These are phyloP conservation scores for Rhorus exstirpatorius DNA, from an alignment of 2,888 invertebrate species.

Conservation along the genomic window DNA sequence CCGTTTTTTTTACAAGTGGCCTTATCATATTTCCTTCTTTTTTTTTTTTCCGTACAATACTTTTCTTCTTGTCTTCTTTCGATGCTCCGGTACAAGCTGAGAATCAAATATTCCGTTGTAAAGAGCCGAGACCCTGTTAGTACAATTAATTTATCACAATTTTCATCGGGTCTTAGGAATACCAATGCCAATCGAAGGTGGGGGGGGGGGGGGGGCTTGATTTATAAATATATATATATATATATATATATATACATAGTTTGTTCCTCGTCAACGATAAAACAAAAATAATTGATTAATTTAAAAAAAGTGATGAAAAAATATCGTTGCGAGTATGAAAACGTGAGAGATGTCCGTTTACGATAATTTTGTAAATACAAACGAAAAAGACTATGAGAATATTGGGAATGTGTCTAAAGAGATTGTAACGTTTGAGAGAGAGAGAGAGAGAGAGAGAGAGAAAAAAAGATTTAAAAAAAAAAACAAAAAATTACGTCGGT, in stretches of 20 bases:
- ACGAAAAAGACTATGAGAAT: constrained; percentile 49
- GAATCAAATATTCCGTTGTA: constrained; percentile 22
- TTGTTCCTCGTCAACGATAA: constrained; percentile 27
- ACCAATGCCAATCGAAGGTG: constrained; percentile 5
- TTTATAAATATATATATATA: constrained; percentile 1
- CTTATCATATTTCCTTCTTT: constrained; percentile 15
- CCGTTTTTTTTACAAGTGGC: background rate
- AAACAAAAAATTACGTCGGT: background rate
- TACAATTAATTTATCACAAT: constrained; percentile 57
- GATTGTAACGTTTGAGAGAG: constrained; percentile 42
- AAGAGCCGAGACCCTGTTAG: background rate
- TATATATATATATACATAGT: too few species aligned
- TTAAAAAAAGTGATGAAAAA: background rate
- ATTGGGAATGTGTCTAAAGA: constrained; percentile 33
- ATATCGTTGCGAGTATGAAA: constrained; percentile 20
- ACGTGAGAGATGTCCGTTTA: constrained; percentile 40
- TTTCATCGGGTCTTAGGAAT: background rate
- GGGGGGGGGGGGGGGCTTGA: background rate
- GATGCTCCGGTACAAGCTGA: constrained; percentile 32
- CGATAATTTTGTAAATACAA: constrained; percentile 58
- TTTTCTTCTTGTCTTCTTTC: background rate
- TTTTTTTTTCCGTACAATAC: background rate
- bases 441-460: too few species aligned
- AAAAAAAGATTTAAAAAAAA: constrained; percentile 7
- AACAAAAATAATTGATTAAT: background rate